phyloP scores from a whole-genome alignment of 2,113 vertebrate species.

The Acanthisitta chloris region DNA sequence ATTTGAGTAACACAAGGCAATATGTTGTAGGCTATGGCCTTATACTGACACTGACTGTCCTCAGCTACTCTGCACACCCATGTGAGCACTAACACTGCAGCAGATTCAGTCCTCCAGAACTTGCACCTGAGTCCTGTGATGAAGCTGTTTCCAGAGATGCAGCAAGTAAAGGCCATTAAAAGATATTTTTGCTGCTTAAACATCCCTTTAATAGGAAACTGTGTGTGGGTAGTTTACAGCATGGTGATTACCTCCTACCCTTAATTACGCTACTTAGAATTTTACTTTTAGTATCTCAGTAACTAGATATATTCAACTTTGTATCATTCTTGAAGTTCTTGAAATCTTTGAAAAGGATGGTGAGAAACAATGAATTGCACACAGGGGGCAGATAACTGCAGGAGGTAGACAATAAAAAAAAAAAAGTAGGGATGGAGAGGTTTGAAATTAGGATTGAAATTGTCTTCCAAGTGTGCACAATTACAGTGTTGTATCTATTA shows the following conservation, averaged over 20 bases:
- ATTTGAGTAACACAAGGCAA: not conserved
- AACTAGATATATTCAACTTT: not conserved
- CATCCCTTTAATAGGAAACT: not conserved
- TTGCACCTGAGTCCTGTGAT: not conserved
- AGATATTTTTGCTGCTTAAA: not conserved
- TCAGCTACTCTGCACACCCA: not conserved
- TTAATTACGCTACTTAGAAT: not conserved
- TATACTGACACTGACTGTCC: not conserved
- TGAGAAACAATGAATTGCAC: not conserved
- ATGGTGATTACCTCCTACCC: not conserved
- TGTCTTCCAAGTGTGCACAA: not conserved
- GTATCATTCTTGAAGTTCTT: not conserved
- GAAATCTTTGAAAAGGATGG: not conserved
- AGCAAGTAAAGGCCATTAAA: not conserved
- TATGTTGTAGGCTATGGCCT: not conserved
- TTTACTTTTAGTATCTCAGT: not conserved
- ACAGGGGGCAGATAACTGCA: not conserved
- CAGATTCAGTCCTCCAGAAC: not conserved
- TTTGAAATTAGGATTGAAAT: not conserved
- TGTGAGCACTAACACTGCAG: not conserved
- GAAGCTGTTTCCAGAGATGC: not conserved
- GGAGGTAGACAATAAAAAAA: not conserved
- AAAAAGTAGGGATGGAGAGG: not conserved
- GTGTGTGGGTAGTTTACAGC: not conserved
- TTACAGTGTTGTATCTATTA: not conserved